A percentile compares a stretch with the other conserved stretches of the same genome.
Evolutionary conservation across 1,140 invertebrate species (phyloP).

Genomic region (Euschistus heros): DNA sequence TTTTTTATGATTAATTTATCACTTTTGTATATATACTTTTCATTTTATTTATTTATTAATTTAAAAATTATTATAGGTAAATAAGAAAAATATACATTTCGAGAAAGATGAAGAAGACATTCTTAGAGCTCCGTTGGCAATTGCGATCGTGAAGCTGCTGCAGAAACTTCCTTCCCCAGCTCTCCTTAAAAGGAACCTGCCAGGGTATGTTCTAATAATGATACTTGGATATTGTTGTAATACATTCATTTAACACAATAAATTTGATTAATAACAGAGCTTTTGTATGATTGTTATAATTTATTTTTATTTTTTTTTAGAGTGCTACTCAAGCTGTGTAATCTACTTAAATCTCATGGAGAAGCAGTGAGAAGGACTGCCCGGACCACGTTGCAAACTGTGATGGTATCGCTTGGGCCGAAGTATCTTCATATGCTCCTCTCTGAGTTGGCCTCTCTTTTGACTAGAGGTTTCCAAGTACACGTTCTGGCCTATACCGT

Average conservation of each 20-base stretch:
- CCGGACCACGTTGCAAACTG: conserved; percentile 78
- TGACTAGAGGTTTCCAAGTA: conserved; percentile 84
- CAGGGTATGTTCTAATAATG: conserved; percentile 48
- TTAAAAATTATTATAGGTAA: not conserved
- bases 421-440: conserved; percentile 67
- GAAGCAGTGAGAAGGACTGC: conserved; percentile 75
- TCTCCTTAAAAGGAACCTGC: conserved; percentile 63
- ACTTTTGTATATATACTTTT: no score
- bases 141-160: conserved; percentile 84
- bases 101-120: conserved; percentile 81
- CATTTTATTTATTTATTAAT: no score
- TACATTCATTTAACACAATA: not conserved
- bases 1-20: no score
- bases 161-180: conserved; percentile 65
- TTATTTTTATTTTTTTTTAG: conserved; percentile 41
- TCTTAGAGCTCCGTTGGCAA: conserved; percentile 76
- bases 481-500: conserved; percentile 86
- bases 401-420: conserved; percentile 75
- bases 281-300: not conserved
- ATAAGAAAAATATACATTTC: conserved; percentile 45
- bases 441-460: conserved; percentile 64
- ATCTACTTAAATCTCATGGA: conserved; percentile 79
- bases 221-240: not conserved
- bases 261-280: not conserved
- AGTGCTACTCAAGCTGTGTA: conserved; percentile 79